phyloP scores from a whole-genome alignment of 2,113 vertebrate species.

The Kobus ellipsiprymnus region DNA sequence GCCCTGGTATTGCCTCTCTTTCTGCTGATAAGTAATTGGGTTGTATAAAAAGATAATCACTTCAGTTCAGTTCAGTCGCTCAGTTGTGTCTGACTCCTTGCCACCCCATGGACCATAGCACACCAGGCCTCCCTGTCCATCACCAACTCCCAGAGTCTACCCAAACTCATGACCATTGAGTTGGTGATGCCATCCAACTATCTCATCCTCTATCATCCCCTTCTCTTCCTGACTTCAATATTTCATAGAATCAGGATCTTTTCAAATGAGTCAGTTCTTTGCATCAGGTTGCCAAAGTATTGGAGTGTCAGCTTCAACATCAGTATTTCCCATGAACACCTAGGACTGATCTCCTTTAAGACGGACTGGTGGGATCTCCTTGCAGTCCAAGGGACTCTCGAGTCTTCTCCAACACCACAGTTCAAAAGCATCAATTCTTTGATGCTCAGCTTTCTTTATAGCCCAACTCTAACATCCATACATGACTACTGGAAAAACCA shows the following conservation, averaged over 20 bases:
- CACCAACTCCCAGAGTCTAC: neutral
- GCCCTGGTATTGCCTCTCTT: conserved; percentile 16
- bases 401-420: neutral
- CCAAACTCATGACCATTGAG: neutral
- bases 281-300: neutral
- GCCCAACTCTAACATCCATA: neutral
- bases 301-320: neutral
- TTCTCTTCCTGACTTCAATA: neutral
- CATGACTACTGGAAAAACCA: neutral
- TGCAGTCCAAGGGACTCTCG: neutral
- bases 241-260: neutral
- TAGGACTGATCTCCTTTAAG: neutral
- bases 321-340: neutral
- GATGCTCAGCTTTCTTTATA: neutral
- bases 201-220: neutral
- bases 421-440: neutral
- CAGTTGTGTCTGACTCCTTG: neutral
- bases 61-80: neutral
- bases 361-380: neutral
- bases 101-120: neutral
- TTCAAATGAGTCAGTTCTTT: neutral
- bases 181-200: neutral
- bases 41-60: conserved; percentile 36
- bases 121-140: neutral
- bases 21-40: conserved; percentile 50